Percentiles rank a stretch among this genome's conserved stretches.
Conservation (phyloP, 2,797 vertebrate genomes). For the Xyrichtys novacula region DNA sequence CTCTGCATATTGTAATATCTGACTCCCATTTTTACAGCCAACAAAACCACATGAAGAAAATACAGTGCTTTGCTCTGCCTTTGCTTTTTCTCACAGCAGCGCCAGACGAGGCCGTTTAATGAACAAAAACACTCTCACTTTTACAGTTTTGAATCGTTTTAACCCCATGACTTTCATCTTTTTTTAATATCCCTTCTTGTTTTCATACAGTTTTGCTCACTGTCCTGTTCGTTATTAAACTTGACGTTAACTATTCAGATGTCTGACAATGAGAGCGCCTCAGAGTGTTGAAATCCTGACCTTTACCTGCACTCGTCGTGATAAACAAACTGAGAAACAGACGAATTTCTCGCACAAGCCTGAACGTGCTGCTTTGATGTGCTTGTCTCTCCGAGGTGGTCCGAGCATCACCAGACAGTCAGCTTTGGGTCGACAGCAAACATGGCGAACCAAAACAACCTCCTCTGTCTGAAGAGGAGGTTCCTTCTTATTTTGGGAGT, state of each 20-base stretch:
- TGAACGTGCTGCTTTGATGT: slow-evolving; percentile 13
- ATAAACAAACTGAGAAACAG: slow-evolving; percentile 21
- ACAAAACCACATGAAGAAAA: slow-evolving; percentile 14
- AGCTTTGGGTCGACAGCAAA: background rate
- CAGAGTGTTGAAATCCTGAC: slow-evolving; percentile 1
- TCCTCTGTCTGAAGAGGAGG: background rate
- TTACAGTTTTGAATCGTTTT: slow-evolving; percentile 6
- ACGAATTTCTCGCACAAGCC: slow-evolving; percentile 25
- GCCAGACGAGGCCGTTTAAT: background rate
- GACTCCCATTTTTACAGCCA: slow-evolving; percentile 9
- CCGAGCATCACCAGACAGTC: slow-evolving; percentile 1
- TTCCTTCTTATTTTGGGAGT: slow-evolving; percentile 4
- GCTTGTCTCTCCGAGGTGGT: slow-evolving; percentile 34
- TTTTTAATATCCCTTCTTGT: background rate
- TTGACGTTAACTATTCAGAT: background rate
- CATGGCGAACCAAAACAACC: background rate
- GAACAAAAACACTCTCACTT: slow-evolving; percentile 3
- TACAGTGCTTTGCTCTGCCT: background rate
- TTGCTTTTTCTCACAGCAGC: background rate
- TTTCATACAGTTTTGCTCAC: too few species aligned
- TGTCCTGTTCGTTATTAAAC: background rate
- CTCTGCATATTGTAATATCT: slow-evolving; percentile 19
- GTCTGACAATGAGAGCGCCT: background rate
- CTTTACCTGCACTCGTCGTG: background rate
- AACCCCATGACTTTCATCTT: slow-evolving; percentile 9